Evolutionary conservation across 2,888 invertebrate species (phyloP), one percentile per base, ranked within the genome.

Genomic region (Oscheius sp.): DNA sequence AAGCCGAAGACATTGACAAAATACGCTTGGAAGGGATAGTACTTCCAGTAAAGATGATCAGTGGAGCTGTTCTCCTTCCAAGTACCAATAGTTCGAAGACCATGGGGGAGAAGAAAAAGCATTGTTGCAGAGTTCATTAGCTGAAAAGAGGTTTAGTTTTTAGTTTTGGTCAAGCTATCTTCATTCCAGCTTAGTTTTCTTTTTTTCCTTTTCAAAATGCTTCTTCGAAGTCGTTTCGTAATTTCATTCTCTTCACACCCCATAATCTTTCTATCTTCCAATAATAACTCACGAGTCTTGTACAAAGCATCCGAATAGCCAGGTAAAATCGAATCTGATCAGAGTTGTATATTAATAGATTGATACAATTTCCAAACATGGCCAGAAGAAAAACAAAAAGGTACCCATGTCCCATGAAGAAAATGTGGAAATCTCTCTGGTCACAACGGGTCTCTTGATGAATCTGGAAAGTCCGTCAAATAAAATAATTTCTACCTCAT

Each of bases 301-400:
- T 83, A 59, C 83, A 83, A 9, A 83, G 67, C 83, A 83, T 83
- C n/a, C 80, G 68, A 51, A 83, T 84, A 0, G 83, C 83, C 32
- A 83, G 75, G 69, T 80, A 83, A 69, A 78, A 83, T 5, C 80
- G 77, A 63, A 82, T 83, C 49, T 83, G 82, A 54, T 84, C 82
- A 22, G 82, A 81, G 54, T 80, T 82, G 72, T 83, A 83, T 54
- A 83, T 78, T 54, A 84, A 50, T 41, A 83, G 65, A 57, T 83
- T 83, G 33, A 84, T 68, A 30, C 78, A 74, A 44, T 83, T 83
- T 24, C 83, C 83, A 45, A 83, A 75, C 30, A 84, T 44, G 1
- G 83, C 82, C 47, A 83, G 68, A 9, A 77, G 47, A 65, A 81
- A 82, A 5, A 83, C 73, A n/a, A 78, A 68, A 2, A 83, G 61